A percentile compares a stretch with the other conserved stretches of the same genome.
phyloP scores from a whole-genome alignment of 2,888 invertebrate genomes.

The Amphipoea lucens region DNA sequence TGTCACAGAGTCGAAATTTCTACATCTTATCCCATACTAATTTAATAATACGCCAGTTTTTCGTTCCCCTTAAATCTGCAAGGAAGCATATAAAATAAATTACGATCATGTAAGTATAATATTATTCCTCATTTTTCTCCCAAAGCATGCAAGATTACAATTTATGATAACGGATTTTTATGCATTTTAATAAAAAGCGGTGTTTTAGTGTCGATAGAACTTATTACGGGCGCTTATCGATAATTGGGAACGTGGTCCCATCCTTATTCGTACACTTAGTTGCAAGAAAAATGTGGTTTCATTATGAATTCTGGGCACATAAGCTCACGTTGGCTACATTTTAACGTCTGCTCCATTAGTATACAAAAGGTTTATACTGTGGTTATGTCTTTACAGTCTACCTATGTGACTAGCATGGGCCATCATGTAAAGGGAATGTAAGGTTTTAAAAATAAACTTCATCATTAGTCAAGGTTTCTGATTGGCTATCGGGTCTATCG shows the following conservation, averaged over 20 bases:
- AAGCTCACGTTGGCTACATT: slow-evolving; percentile 55
- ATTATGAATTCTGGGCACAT: slow-evolving; percentile 59
- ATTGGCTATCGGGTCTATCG: not conserved
- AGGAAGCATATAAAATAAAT: slow-evolving; percentile 58
- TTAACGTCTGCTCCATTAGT: slow-evolving; percentile 50
- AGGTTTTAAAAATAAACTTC: not conserved
- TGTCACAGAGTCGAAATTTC: not conserved
- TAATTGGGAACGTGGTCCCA: slow-evolving; percentile 72
- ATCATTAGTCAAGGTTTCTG: not conserved
- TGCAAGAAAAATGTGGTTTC: slow-evolving; percentile 57
- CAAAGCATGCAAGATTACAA: slow-evolving; percentile 61
- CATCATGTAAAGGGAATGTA: not conserved
- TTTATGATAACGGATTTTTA: slow-evolving; percentile 67
- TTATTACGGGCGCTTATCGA: slow-evolving; percentile 71
- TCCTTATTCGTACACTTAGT: slow-evolving; percentile 59
- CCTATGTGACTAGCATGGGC: slow-evolving; percentile 14
- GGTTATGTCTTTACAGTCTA: slow-evolving; percentile 32
- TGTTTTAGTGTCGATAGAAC: slow-evolving; percentile 55
- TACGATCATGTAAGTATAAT: slow-evolving; percentile 58
- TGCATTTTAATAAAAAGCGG: slow-evolving; percentile 67
- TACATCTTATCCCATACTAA: slow-evolving; percentile 24
- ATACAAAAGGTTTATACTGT: slow-evolving; percentile 50
- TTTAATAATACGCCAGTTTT: slow-evolving; percentile 52
- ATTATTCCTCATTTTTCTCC: slow-evolving; percentile 61
- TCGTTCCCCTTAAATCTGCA: slow-evolving; percentile 44